Percentiles rank a stretch among this genome's conserved stretches.
phyloP scores from a whole-genome alignment of 2,797 vertebrate species.

The Cossypha dichroa region DNA sequence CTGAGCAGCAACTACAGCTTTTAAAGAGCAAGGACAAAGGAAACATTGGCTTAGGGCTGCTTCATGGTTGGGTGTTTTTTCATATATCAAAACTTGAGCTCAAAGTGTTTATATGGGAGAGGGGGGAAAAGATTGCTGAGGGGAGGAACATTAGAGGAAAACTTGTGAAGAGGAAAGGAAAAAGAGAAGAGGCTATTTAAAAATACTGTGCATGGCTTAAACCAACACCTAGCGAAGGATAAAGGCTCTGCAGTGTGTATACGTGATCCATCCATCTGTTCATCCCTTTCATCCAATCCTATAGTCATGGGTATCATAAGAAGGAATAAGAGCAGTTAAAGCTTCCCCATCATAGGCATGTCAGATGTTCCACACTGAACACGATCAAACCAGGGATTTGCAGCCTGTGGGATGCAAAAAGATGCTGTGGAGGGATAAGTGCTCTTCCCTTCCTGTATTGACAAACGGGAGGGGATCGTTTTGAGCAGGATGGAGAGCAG shows the following conservation, averaged over 20 bases:
- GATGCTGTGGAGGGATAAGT: conserved; percentile 15
- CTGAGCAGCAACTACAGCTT: conserved; percentile 56
- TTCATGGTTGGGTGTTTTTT: conserved; percentile 11
- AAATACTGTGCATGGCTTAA: conserved; percentile 47
- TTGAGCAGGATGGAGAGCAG: neutral
- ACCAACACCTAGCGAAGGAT: conserved; percentile 46
- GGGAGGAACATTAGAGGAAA: conserved; percentile 21
- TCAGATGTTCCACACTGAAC: conserved; percentile 53
- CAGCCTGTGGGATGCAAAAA: conserved; percentile 53
- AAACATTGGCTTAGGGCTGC: conserved; percentile 58
- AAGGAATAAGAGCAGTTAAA: conserved; percentile 23
- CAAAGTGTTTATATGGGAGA: conserved; percentile 42
- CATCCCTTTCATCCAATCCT: conserved; percentile 56
- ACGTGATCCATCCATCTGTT: conserved; percentile 60
- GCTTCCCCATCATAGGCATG: conserved; percentile 38
- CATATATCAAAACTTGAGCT: conserved; percentile 34
- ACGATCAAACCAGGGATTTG: conserved; percentile 59
- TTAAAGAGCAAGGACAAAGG: conserved; percentile 70
- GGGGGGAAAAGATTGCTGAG: neutral
- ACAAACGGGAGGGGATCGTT: neutral
- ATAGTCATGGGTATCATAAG: conserved; percentile 42
- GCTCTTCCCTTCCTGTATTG: neutral
- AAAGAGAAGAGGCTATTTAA: conserved; percentile 55
- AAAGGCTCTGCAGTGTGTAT: conserved; percentile 36
- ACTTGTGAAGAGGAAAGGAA: conserved; percentile 51